phyloP scores from a whole-genome alignment of 2,888 invertebrate species.

The Lucinisca nassula region DNA sequence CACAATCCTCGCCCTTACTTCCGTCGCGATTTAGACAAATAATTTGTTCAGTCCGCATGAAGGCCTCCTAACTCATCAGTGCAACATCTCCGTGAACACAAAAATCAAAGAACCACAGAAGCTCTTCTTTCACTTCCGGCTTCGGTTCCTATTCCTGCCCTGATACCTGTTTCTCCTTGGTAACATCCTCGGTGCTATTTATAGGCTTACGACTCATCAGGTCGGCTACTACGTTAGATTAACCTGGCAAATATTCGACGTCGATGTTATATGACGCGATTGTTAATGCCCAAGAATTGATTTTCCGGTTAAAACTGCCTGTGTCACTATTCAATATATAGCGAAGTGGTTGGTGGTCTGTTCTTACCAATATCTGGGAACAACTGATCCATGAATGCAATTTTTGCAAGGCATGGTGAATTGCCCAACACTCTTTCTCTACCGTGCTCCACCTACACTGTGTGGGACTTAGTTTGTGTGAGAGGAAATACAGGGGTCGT shows the following conservation, averaged over 20 bases:
- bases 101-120: too few species aligned
- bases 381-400: background rate
- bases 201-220: too few species aligned
- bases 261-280: constrained; percentile 17
- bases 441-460: background rate
- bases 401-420: constrained; percentile 18
- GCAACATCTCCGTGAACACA: too few species aligned
- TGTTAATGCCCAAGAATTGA: constrained; percentile 13
- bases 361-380: constrained; percentile 9
- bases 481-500: background rate
- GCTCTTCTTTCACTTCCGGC: too few species aligned
- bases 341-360: constrained; percentile 36
- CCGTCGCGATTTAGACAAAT: too few species aligned
- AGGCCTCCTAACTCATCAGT: too few species aligned
- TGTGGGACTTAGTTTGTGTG: background rate
- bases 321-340: too few species aligned
- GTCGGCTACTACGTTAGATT: constrained; percentile 1
- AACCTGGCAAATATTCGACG: constrained; percentile 12
- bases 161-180: too few species aligned
- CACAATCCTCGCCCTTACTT: too few species aligned
- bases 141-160: too few species aligned
- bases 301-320: constrained; percentile 1
- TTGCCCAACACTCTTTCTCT: constrained; percentile 18
- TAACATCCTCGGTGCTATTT: too few species aligned
- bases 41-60: too few species aligned